Conservation (phyloP, 2,113 vertebrate species). For the Datnioides undecimradiatus region DNA sequence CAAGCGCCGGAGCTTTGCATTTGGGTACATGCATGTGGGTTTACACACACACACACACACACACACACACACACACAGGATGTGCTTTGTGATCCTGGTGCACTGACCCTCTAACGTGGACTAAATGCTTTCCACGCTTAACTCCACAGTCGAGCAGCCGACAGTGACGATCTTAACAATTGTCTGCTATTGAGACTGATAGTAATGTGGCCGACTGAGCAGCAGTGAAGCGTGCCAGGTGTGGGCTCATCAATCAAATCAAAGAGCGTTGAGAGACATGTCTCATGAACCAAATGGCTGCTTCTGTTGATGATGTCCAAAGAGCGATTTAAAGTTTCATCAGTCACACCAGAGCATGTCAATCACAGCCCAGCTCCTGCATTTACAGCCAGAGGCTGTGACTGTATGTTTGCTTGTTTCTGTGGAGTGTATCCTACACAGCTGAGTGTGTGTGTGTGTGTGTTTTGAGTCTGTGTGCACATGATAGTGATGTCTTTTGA, state of each 20-base stretch:
- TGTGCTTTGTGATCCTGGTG: not conserved
- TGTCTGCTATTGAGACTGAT: constrained; percentile 58
- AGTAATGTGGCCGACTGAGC: constrained; percentile 41
- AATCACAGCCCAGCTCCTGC: constrained; percentile 13
- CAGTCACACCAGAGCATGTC: constrained; percentile 36
- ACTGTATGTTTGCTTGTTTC: not conserved
- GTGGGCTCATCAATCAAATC: constrained; percentile 64
- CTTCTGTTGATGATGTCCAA: constrained; percentile 40
- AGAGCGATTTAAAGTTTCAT: constrained; percentile 53
- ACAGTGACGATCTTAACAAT: constrained; percentile 35
- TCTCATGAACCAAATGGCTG: constrained; percentile 53
- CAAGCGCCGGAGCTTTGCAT: not conserved
- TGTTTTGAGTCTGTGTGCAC: constrained; percentile 3
- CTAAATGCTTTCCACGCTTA: constrained; percentile 11
- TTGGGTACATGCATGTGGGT: not conserved
- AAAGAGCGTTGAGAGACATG: constrained; percentile 44
- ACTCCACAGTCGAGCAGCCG: constrained; percentile 4
- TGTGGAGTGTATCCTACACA: not conserved
- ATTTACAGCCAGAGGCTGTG: constrained; percentile 1
- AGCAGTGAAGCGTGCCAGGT: constrained; percentile 33
- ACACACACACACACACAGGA: not conserved
- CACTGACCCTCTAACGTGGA: not conserved
- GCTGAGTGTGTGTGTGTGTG: constrained; percentile 12
- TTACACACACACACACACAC: not conserved
- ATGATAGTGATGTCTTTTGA: constrained; percentile 46